phyloP scores from a whole-genome alignment of 2,888 invertebrate species.

The Plebejus anna region DNA sequence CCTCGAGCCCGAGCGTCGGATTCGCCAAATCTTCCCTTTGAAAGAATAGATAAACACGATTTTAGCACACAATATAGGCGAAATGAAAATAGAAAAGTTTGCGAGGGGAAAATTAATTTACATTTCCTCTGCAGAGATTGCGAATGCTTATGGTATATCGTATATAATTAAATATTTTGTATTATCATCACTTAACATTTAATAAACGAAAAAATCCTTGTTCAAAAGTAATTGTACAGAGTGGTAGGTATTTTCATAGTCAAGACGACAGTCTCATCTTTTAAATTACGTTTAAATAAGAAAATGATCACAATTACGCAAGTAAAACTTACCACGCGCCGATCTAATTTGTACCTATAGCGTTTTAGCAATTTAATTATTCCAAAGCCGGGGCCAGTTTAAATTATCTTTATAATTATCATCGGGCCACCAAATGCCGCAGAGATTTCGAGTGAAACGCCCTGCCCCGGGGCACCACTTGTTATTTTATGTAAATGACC shows the following conservation, averaged over 20 bases:
- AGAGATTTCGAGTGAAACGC: conserved; percentile 38
- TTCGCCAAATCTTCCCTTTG: conserved; percentile 28
- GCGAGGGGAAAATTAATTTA: conserved; percentile 7
- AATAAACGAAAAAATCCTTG: neutral
- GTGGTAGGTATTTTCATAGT: neutral
- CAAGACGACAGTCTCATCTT: too few species aligned
- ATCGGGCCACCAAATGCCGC: conserved; percentile 38
- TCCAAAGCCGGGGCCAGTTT: conserved; percentile 14
- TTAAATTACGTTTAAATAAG: too few species aligned
- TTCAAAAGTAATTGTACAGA: neutral
- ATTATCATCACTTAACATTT: neutral
- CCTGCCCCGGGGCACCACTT: conserved; percentile 39
- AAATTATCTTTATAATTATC: conserved; percentile 33
- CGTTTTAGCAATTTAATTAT: conserved; percentile 8
- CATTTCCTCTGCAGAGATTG: neutral
- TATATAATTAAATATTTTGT: neutral
- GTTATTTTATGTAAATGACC: conserved; percentile 77
- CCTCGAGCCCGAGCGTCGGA: conserved; percentile 32
- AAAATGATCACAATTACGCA: too few species aligned
- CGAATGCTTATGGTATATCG: neutral
- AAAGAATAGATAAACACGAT: conserved; percentile 25
- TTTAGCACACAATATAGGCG: conserved; percentile 15
- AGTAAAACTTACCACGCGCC: too few species aligned
- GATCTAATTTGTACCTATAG: neutral
- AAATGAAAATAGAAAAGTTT: conserved; percentile 17